These are phyloP conservation scores for Mythimna ferrago DNA, from an alignment of 2,888 invertebrate genomes.

Conservation along the genomic window DNA sequence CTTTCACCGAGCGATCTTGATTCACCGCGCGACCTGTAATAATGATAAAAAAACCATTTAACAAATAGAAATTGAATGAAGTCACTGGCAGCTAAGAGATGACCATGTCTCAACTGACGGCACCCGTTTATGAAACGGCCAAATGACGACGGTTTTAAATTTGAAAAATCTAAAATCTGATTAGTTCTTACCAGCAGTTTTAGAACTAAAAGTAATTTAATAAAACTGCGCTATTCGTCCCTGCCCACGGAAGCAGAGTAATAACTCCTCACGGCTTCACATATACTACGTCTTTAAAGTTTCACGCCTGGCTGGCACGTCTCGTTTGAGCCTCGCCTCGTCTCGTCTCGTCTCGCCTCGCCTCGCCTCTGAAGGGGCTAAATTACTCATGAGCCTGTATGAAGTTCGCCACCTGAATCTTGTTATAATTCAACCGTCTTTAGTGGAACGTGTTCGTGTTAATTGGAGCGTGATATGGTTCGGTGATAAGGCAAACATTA, in stretches of 20 bases:
- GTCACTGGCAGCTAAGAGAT: no score
- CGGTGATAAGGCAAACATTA: not conserved
- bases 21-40: no score
- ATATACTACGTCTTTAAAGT: conserved; percentile 36
- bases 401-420: conserved; percentile 36
- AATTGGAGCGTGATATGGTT: conserved; percentile 8
- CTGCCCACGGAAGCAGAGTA: conserved; percentile 18
- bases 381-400: conserved; percentile 34
- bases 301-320: conserved; percentile 25
- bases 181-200: not conserved
- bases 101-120: no score
- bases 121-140: no score
- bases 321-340: conserved; percentile 13
- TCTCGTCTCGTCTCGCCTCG: conserved; percentile 1
- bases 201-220: not conserved
- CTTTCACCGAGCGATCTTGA: no score
- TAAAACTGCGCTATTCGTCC: conserved; percentile 15
- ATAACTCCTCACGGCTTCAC: conserved; percentile 29
- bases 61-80: no score
- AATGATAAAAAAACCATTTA: no score
- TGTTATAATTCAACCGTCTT: conserved; percentile 10
- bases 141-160: no score
- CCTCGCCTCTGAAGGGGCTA: conserved; percentile 20
- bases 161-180: no score
- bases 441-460: conserved; percentile 1